Conservation (phyloP, 2,888 invertebrate species). For the Caenorhabditis zanzibari region DNA sequence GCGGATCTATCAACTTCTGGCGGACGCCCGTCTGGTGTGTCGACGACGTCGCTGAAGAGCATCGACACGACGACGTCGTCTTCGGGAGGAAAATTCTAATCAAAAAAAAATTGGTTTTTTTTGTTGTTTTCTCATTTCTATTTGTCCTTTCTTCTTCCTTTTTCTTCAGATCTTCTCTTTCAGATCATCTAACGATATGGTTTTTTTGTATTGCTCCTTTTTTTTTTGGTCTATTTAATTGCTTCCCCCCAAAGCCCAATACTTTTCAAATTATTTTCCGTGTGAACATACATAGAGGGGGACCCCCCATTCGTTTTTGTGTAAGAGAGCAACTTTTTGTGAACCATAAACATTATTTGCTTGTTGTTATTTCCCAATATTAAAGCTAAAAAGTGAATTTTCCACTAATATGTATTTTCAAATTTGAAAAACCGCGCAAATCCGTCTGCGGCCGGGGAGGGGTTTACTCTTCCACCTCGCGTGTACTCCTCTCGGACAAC, state of each 20-base stretch:
- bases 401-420: not conserved
- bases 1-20: constrained; percentile 45
- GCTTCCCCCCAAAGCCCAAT: constrained; percentile 14
- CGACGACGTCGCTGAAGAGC: constrained; percentile 48
- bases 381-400: no score
- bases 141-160: not conserved
- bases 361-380: not conserved
- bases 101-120: not conserved
- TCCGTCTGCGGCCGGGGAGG: not conserved
- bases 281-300: constrained; percentile 29
- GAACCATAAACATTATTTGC: constrained; percentile 28
- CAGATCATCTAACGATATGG: not conserved
- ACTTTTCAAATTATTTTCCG: constrained; percentile 32
- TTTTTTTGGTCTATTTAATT: constrained; percentile 19
- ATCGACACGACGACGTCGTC: constrained; percentile 46
- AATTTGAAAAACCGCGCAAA: constrained; percentile 6
- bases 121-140: constrained; percentile 10
- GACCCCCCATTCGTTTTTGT: no score
- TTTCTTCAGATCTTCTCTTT: not conserved
- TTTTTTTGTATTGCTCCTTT: constrained; percentile 12
- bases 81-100: constrained; percentile 29
- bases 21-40: constrained; percentile 38
- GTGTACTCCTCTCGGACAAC: constrained; percentile 44
- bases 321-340: constrained; percentile 21
- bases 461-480: constrained; percentile 17